A percentile compares a stretch with the other conserved stretches of the same genome.
Evolutionary conservation across 2,113 vertebrate genomes (phyloP).

Genomic region (Myodes glareolus): DNA sequence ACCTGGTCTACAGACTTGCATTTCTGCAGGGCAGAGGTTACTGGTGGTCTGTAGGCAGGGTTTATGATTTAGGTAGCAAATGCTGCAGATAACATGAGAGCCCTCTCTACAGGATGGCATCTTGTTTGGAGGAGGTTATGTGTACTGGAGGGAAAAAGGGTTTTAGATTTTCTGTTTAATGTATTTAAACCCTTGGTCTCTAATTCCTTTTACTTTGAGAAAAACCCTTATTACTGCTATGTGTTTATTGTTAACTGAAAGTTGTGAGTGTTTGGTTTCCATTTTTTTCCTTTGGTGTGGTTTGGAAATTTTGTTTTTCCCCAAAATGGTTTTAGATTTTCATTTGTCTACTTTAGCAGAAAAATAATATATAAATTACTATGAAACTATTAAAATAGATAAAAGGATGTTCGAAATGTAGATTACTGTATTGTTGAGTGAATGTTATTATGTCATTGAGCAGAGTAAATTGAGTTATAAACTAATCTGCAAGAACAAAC

Average conservation of each 20-base stretch:
- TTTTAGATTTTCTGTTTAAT: neutral
- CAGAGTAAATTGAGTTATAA: neutral
- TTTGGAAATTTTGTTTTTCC: neutral
- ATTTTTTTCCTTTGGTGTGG: neutral
- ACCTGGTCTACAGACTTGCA: neutral
- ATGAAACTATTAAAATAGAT: neutral
- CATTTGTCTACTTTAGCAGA: neutral
- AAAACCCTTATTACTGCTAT: neutral
- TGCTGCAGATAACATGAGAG: neutral
- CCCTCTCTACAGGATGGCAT: neutral
- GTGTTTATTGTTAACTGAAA: neutral
- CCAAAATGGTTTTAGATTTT: neutral
- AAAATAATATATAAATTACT: conserved; percentile 21
- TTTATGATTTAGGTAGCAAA: neutral
- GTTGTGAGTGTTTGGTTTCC: neutral
- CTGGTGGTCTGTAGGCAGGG: neutral
- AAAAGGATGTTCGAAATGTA: neutral
- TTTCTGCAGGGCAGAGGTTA: neutral
- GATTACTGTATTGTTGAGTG: neutral
- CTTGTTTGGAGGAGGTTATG: neutral
- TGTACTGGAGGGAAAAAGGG: neutral
- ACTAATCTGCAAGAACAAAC: neutral
- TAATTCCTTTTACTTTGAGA: neutral
- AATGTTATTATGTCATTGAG: neutral
- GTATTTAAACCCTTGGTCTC: neutral